Percentiles rank a stretch among this genome's conserved stretches.
Conservation (phyloP, 2,113 vertebrate genomes). For the Phainopepla nitens region DNA sequence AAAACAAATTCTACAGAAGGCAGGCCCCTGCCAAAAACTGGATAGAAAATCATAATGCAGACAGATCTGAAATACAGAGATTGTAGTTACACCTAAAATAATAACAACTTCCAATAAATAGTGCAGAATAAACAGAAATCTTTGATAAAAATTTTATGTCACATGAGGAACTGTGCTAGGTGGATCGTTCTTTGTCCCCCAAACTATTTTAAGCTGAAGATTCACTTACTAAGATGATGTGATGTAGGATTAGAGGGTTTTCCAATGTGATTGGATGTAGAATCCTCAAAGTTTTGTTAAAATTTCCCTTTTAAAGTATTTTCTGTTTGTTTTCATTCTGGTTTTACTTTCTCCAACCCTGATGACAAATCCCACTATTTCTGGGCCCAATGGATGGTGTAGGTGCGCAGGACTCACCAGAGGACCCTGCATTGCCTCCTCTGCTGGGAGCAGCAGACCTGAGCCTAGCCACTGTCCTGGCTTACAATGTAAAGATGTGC, state of each 20-base stretch:
- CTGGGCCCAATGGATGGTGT: not conserved
- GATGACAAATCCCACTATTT: not conserved
- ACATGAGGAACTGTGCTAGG: not conserved
- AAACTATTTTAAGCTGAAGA: not conserved
- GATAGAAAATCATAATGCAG: not conserved
- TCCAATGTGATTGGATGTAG: not conserved
- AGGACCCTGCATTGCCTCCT: not conserved
- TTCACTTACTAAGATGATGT: not conserved
- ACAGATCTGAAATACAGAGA: not conserved
- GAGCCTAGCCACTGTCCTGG: not conserved
- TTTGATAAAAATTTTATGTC: not conserved
- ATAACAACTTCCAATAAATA: not conserved
- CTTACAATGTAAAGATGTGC: no score
- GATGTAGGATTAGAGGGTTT: not conserved
- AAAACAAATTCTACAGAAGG: not conserved
- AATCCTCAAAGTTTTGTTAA: not conserved
- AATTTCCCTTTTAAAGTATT: not conserved
- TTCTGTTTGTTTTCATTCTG: not conserved
- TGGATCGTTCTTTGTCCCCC: not conserved
- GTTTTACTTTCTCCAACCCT: not conserved
- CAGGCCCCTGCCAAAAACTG: not conserved
- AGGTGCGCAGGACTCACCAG: not conserved
- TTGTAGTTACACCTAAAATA: not conserved
- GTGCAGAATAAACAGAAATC: not conserved
- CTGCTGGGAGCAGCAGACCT: not conserved